These are phyloP conservation scores for Lacerta viridis DNA, from an alignment of 2,797 vertebrate species.

Conservation along the genomic window DNA sequence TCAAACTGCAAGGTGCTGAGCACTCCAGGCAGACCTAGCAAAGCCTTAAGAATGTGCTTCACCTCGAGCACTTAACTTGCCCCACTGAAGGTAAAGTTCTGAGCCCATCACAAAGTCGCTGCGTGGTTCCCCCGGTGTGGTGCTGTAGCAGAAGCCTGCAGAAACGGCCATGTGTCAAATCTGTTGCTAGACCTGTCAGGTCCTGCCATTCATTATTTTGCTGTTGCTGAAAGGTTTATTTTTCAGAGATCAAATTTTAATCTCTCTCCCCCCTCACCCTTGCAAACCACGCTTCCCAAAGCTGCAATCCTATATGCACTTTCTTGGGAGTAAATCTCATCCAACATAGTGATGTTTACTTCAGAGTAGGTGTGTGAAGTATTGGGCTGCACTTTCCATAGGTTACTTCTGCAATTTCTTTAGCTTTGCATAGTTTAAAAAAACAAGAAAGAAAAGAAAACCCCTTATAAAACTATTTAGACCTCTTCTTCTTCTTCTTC, in stretches of 20 bases:
- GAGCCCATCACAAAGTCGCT: neutral
- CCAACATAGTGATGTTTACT: neutral
- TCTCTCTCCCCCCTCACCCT: no score
- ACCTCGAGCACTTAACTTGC: neutral
- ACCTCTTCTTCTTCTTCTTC: no score
- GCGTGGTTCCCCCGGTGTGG: neutral
- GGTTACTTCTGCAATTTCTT: neutral
- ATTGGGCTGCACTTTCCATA: neutral
- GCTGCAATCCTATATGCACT: neutral
- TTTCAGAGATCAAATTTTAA: neutral
- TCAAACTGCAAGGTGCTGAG: neutral
- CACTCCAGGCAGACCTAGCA: conserved; percentile 35
- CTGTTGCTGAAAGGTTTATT: neutral
- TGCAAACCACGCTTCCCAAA: neutral
- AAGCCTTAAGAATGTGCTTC: conserved; percentile 12
- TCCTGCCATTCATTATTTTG: neutral
- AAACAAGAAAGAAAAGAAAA: neutral
- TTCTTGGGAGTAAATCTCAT: neutral
- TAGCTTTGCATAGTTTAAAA: neutral
- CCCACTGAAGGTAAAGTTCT: neutral
- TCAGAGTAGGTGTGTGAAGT: neutral
- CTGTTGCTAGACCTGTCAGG: neutral
- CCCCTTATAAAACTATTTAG: neutral
- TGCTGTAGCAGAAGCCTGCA: conserved; percentile 10
- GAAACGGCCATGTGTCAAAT: neutral